These are phyloP conservation scores for Australoheros facetus DNA, from an alignment of 2,797 vertebrate species.

Conservation along the genomic window DNA sequence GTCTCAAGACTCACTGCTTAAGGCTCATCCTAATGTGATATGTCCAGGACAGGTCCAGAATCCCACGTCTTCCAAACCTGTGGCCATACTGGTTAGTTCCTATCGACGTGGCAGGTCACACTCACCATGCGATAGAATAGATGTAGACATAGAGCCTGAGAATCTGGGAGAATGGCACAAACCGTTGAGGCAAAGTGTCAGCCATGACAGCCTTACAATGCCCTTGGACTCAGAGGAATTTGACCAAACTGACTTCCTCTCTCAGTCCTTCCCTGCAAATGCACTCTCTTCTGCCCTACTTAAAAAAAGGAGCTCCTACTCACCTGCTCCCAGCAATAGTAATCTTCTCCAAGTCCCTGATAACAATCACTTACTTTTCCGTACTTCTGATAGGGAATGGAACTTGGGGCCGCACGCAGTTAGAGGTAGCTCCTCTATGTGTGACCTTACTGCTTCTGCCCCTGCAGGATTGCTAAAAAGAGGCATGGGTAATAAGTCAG, in stretches of 20 bases:
- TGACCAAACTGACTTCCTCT: constrained; percentile 6
- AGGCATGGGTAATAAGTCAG: not conserved
- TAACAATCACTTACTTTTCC: not conserved
- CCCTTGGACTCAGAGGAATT: not conserved
- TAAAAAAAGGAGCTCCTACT: not conserved
- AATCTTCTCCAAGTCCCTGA: constrained; percentile 9
- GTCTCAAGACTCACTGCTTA: constrained; percentile 10
- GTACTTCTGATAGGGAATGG: accelerated
- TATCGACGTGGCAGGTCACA: not conserved
- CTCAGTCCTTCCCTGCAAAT: constrained; percentile 46
- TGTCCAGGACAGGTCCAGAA: constrained; percentile 34
- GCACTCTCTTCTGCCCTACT: not conserved
- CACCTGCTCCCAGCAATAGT: not conserved
- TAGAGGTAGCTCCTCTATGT: not conserved
- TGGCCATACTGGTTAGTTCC: constrained; percentile 65
- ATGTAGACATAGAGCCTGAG: constrained; percentile 56
- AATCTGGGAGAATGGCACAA: not conserved
- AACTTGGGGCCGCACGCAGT: accelerated
- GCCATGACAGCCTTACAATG: not conserved
- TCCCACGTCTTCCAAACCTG: constrained; percentile 4
- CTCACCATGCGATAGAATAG: constrained; percentile 69
- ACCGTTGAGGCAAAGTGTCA: not conserved
- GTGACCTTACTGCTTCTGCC: constrained; percentile 25
- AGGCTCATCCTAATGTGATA: constrained; percentile 23
- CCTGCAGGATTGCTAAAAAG: not conserved